Evolutionary conservation across 2,888 invertebrate species (phyloP), one percentile per base, ranked within the genome.

Genomic region (Ecliptopera silaceata): DNA sequence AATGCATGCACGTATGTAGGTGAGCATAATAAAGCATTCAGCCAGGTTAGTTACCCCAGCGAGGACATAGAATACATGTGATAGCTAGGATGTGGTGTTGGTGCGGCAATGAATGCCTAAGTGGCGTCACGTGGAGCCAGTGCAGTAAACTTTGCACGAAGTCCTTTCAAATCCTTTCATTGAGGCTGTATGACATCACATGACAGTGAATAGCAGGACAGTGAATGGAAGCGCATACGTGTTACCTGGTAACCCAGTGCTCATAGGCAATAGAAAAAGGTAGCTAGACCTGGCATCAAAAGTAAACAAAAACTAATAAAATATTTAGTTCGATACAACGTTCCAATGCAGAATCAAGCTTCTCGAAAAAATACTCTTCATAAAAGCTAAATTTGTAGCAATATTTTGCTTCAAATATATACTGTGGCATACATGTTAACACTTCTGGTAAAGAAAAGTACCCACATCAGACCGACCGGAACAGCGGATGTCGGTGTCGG

Each of bases 191-290:
- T 80, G 77, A 75, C 77, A 82, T 26, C 8, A 22, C 6, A 22
- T 22, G 82, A 75, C 79, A 77, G 81, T 76, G 84, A 87, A 88
- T 54, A 84, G 72, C 81, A 75, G 15, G 82, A 75, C 79, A 77
- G 81, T 75, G 84, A 86, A 88, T 54, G 84, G 72, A 80, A 75
- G 3, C 2, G 42, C 6, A 26, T 75, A 76, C 77, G 79, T 82
- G 82, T 86, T 83, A 88, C 86, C 86, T 76, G 80, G 79, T 88
- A 82, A 78, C 88, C 88, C 63, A 86, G 74, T 86, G 82, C 46
- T 56, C 52, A 39, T 38, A 39, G 17, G 22, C 29, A 34, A 42
- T 56, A 26, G 45, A 47, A 49, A 45, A 45, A 15, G 46, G 22
- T 15, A 59, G 54, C 46, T 59, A 50, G 59, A 55, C 50, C 43